These are phyloP conservation scores for Mirounga angustirostris DNA, from an alignment of 2,113 vertebrate genomes.

Conservation along the genomic window DNA sequence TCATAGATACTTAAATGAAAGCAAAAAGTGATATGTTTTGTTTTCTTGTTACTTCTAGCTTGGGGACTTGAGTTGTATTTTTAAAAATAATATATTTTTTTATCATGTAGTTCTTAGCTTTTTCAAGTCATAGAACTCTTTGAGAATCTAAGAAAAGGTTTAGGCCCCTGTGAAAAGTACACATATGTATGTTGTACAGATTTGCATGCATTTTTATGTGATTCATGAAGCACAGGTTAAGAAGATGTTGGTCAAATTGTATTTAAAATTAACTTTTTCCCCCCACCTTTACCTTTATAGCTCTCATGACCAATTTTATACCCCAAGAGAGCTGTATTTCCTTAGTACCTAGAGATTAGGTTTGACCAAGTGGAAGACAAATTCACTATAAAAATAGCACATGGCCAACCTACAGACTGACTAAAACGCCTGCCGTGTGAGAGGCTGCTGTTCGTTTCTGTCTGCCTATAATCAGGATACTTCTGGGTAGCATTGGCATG, in stretches of 20 bases:
- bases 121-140: neutral
- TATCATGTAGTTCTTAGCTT: neutral
- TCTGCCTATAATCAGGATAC: neutral
- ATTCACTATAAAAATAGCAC: slow-evolving; percentile 9
- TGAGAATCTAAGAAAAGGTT: slow-evolving; percentile 32
- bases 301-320: neutral
- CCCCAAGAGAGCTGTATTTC: neutral
- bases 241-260: slow-evolving; percentile 6
- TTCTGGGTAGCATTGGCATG: neutral
- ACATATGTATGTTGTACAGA: neutral
- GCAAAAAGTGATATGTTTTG: neutral
- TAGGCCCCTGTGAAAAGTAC: neutral
- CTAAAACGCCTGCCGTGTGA: neutral
- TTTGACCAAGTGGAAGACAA: neutral
- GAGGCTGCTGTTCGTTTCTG: neutral
- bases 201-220: neutral
- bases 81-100: slow-evolving; percentile 26
- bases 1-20: neutral
- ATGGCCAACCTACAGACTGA: neutral
- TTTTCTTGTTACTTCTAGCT: neutral
- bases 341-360: slow-evolving; percentile 7
- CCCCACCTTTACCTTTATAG: neutral
- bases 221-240: neutral
- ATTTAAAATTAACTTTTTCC: neutral
- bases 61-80: slow-evolving; percentile 26